Conservation (phyloP, 2,113 vertebrate genomes). For the Sinocyclocheilus maitianheensis region DNA sequence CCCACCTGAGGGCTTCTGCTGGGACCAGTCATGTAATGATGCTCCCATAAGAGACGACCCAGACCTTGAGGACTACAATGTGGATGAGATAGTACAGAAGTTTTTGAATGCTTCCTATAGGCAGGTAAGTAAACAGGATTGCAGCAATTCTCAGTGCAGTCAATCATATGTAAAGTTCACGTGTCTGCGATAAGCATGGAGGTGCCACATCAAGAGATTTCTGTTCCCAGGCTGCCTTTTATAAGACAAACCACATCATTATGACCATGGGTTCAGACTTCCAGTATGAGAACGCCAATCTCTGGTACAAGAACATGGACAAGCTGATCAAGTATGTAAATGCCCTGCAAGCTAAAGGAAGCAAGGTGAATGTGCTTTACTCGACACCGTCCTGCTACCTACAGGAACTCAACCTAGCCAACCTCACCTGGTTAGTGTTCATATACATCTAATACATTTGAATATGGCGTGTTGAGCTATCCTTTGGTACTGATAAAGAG, state of each 20-base stretch:
- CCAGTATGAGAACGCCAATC: slow-evolving; percentile 89
- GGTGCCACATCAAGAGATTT: not conserved
- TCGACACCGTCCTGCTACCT: slow-evolving; percentile 92
- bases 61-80: slow-evolving; percentile 84
- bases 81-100: slow-evolving; percentile 68
- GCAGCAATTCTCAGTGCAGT: not conserved
- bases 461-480: not conserved
- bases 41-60: slow-evolving; percentile 83
- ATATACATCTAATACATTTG: not conserved
- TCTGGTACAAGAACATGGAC: slow-evolving; percentile 94
- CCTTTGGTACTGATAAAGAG: not conserved
- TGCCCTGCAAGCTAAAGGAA: slow-evolving; percentile 76
- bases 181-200: no score
- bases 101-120: slow-evolving; percentile 71
- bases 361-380: slow-evolving; percentile 81
- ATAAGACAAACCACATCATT: slow-evolving; percentile 86
- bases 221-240: slow-evolving; percentile 69
- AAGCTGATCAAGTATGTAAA: slow-evolving; percentile 87
- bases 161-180: not conserved
- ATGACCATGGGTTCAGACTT: slow-evolving; percentile 98
- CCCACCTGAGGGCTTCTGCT: slow-evolving; percentile 83
- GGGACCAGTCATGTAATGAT: slow-evolving; percentile 86
- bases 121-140: slow-evolving; percentile 72
- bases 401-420: slow-evolving; percentile 83
- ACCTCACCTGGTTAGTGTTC: slow-evolving; percentile 82